Percentiles rank a stretch among this genome's conserved stretches.
These are phyloP conservation scores for Caerostris extrusa DNA, from an alignment of 1,140 invertebrate genomes.

Conservation along the genomic window DNA sequence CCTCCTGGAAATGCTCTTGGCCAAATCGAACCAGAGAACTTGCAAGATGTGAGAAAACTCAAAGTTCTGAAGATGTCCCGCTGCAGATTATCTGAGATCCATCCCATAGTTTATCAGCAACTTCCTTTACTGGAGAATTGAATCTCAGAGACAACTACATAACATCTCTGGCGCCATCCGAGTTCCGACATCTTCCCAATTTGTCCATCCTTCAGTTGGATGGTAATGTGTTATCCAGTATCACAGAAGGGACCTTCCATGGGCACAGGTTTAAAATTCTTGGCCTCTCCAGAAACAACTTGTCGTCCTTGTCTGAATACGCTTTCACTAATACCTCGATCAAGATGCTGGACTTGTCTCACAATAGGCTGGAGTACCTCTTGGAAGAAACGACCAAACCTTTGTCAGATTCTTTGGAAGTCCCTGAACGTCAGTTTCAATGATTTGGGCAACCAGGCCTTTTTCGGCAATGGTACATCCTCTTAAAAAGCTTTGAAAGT, in stretches of 20 bases:
- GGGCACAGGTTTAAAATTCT: conserved; percentile 83
- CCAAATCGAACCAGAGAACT: conserved; percentile 85
- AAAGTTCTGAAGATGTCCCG: conserved; percentile 86
- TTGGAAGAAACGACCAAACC: conserved; percentile 85
- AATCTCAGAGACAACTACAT: conserved; percentile 85
- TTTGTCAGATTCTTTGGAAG: conserved; percentile 84
- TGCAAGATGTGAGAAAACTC: conserved; percentile 81
- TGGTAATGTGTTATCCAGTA: conserved; percentile 87
- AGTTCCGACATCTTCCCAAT: conserved; percentile 82
- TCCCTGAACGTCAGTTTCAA: conserved; percentile 87
- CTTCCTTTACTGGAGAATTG: conserved; percentile 78
- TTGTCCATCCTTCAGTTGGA: conserved; percentile 87
- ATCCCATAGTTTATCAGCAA: conserved; percentile 79
- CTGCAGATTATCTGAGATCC: conserved; percentile 78
- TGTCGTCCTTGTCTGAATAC: conserved; percentile 87
- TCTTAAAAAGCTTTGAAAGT: conserved; percentile 83
- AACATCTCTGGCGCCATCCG: conserved; percentile 82
- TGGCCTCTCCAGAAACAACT: conserved; percentile 86
- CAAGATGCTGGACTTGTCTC: conserved; percentile 86
- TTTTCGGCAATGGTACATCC: conserved; percentile 83
- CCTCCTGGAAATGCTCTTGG: conserved; percentile 87
- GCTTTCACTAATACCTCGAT: conserved; percentile 87
- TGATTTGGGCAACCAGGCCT: conserved; percentile 81
- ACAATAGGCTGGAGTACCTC: conserved; percentile 87
- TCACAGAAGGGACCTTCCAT: conserved; percentile 88